Evolutionary conservation across 2,888 invertebrate genomes (phyloP), one percentile per base, ranked within the genome.

Genomic region (Drosophila stalkeri): DNA sequence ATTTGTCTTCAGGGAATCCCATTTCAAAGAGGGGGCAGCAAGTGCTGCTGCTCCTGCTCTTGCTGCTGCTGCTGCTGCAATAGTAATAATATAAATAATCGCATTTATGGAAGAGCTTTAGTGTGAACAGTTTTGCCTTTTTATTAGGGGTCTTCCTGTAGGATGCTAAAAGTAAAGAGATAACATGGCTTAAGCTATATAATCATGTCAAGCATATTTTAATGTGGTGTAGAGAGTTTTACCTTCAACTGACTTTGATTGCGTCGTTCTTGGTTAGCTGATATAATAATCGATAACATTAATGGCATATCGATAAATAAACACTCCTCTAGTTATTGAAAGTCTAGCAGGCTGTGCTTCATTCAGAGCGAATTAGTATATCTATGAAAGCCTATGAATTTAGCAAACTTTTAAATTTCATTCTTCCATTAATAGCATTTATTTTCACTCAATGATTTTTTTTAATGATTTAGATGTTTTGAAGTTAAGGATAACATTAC

Each of bases 1-100:
- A 54, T 16, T 54, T 54, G 52, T 16, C 52, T 54, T 23, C 23
- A 23, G 52, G 52, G 37, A 54, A 54, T 54, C 35, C 7, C 16
- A 31, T 1, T 3, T 4, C 47, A 27, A 47, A n/a, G 23, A 27
- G 31, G 49, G 49, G 49, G n/a, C 33, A 8, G 33, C 51, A 20
- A 18, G n/a, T 49, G 31, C 31, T 49, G 11, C 49, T 49, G 47
- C 20, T 20, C 7, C n/a, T 16, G 14, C 9, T 16, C 6, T 16
- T 27, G 9, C 12, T 18, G 7, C n/a, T n/a, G 27, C 31, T 31
- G 11, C 12, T 20, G 52, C 20, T 8, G 35, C 35, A 52, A 16
- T 20, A 54, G 52, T 51, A 35, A 51, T 51, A 35, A 33, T 51
- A 33, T 51, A 20, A 35, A 35, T 35, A 51, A 51, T 51, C 33